Conservation (phyloP, 53 echinoderm and acorn worm species). For the Hippasteria phrygiana region DNA sequence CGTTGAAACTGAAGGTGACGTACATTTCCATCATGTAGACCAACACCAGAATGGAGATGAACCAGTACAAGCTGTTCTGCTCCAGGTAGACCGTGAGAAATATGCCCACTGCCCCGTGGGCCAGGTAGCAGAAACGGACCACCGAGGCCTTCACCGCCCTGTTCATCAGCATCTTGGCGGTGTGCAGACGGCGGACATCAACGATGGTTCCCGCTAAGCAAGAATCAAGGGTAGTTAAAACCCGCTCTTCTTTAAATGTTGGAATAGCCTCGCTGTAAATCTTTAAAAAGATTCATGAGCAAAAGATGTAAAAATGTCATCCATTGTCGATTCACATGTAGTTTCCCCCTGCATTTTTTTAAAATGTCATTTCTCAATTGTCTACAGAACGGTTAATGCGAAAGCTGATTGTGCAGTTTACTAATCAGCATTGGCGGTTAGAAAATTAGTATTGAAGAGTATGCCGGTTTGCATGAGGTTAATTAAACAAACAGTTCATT, state of each 20-base stretch:
- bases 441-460: too few relatives aligned
- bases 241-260: not conserved
- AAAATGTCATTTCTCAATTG: too few relatives aligned
- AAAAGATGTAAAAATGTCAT: too few relatives aligned
- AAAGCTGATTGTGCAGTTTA: too few relatives aligned
- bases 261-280: not conserved
- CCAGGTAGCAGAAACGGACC: conserved; percentile 76
- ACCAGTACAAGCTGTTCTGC: conserved; percentile 80
- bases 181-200: too few relatives aligned
- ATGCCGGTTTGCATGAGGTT: too few relatives aligned
- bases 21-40: conserved; percentile 85
- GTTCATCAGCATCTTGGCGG: conserved; percentile 69
- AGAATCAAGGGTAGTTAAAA: not conserved
- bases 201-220: not conserved
- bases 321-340: too few relatives aligned
- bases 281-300: too few relatives aligned
- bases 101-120: conserved; percentile 75
- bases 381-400: too few relatives aligned
- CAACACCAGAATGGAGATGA: conserved; percentile 69
- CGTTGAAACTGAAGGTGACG: conserved; percentile 80
- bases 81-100: conserved; percentile 79
- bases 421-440: too few relatives aligned
- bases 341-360: too few relatives aligned
- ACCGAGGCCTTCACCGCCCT: conserved; percentile 72
- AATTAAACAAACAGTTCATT: too few relatives aligned